Conservation (phyloP, 1,140 invertebrate genomes). For the Drosophila azteca region DNA sequence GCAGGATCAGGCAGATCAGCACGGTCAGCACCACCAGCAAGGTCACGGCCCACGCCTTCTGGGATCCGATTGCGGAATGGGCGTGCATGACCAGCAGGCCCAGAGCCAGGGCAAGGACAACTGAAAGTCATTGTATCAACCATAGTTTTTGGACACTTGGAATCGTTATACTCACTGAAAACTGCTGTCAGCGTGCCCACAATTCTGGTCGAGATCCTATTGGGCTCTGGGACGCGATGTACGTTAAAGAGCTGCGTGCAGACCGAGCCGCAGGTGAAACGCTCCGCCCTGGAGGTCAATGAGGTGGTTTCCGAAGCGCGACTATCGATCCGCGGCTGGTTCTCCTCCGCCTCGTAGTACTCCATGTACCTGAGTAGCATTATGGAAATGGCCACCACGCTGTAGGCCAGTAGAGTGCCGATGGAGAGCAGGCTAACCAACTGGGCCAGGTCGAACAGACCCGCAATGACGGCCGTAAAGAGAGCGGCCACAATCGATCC, state of each 20-base stretch:
- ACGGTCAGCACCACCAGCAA: slow-evolving; percentile 54
- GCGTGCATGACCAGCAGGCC: slow-evolving; percentile 77
- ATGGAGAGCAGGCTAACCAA: slow-evolving; percentile 98
- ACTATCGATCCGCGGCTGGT: slow-evolving; percentile 11
- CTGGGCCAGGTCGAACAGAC: slow-evolving; percentile 93
- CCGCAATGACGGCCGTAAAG: slow-evolving; percentile 90
- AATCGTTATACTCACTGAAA: slow-evolving; percentile 57
- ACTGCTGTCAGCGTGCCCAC: slow-evolving; percentile 60
- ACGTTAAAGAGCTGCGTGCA: slow-evolving; percentile 71
- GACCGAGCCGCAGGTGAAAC: slow-evolving; percentile 53
- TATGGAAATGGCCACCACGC: slow-evolving; percentile 95
- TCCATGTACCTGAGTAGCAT: slow-evolving; percentile 88
- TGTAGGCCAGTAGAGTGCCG: slow-evolving; percentile 96
- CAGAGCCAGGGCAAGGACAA: slow-evolving; percentile 60
- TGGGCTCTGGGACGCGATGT: slow-evolving; percentile 55
- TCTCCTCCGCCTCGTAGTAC: slow-evolving; percentile 51
- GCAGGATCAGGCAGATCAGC: slow-evolving; percentile 54
- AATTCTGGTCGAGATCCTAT: slow-evolving; percentile 61
- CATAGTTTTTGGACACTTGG: no score
- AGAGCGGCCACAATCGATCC: slow-evolving; percentile 91
- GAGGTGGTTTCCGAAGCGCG: slow-evolving; percentile 55
- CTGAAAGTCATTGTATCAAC: slow-evolving; percentile 22
- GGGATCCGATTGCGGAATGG: slow-evolving; percentile 43
- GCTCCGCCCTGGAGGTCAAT: slow-evolving; percentile 51
- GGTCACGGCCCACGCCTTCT: slow-evolving; percentile 63